Evolutionary conservation across 2,888 invertebrate genomes (phyloP).

Genomic region (Pomacea canaliculata): DNA sequence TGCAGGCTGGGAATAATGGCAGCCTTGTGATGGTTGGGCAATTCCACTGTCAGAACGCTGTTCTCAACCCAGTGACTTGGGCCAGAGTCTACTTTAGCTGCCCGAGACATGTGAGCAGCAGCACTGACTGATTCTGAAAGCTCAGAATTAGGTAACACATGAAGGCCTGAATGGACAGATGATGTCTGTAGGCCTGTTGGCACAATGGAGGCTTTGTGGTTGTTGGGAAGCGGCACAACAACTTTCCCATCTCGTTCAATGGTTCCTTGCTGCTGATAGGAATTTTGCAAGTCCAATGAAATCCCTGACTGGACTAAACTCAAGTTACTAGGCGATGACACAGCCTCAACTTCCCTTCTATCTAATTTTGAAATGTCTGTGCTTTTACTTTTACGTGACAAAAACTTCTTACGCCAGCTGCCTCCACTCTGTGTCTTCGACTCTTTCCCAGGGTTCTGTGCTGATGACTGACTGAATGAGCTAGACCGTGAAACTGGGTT

Average conservation of each 20-base stretch:
- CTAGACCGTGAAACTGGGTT: not conserved
- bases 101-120: no score
- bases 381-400: not conserved
- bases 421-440: not conserved
- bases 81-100: no score
- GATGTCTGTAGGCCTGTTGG: not conserved
- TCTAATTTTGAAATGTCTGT: no score
- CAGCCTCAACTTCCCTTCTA: not conserved
- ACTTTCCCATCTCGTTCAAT: not conserved
- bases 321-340: not conserved
- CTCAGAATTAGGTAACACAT: no score
- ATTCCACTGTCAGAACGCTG: constrained; percentile 1
- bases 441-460: no score
- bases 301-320: no score
- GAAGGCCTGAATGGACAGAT: no score
- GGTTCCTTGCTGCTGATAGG: no score
- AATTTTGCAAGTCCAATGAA: no score
- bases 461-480: not conserved
- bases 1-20: not conserved
- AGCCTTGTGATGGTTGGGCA: constrained; percentile 15
- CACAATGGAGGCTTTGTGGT: constrained; percentile 13
- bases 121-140: no score
- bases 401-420: not conserved
- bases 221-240: constrained; percentile 4
- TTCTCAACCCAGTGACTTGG: not conserved